Evolutionary conservation across 2,888 invertebrate species (phyloP).

Genomic region (Lordiphosa fenestrarum): DNA sequence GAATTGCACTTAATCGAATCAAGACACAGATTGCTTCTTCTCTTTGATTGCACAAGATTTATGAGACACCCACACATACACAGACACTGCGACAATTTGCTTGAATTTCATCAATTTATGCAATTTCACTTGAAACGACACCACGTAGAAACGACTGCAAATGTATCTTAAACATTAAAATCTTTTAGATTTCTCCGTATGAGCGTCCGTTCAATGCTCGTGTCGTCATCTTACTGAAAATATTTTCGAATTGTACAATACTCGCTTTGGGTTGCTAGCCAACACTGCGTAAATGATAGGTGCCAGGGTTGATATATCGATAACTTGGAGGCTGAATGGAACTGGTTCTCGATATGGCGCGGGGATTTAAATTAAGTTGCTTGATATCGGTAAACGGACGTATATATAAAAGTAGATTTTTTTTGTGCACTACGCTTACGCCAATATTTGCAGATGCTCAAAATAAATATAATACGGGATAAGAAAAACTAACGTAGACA

Average conservation of each 20-base stretch:
- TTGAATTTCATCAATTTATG: constrained; percentile 45
- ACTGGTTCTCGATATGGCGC: not conserved
- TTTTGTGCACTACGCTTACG: constrained; percentile 2
- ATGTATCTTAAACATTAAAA: constrained; percentile 10
- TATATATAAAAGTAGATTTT: not conserved
- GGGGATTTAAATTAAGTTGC: not conserved
- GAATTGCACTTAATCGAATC: constrained; percentile 8
- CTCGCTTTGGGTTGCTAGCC: no score
- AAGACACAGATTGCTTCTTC: constrained; percentile 1
- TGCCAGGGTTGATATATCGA: no score
- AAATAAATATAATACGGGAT: constrained; percentile 29
- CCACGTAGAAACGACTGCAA: constrained; percentile 6
- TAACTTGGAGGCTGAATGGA: no score
- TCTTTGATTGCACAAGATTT: constrained; percentile 2
- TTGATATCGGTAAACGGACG: not conserved
- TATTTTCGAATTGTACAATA: no score
- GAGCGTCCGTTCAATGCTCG: no score
- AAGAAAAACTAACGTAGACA: constrained; percentile 24
- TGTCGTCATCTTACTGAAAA: no score
- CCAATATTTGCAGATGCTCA: constrained; percentile 32
- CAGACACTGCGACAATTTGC: constrained; percentile 13
- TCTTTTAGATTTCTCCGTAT: no score
- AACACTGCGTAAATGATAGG: no score
- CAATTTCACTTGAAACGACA: constrained; percentile 43
- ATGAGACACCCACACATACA: constrained; percentile 9